Base-by-base conservation (phyloP, 2,797 vertebrate species). In the Neosilurus hyrtlii region DNA sequence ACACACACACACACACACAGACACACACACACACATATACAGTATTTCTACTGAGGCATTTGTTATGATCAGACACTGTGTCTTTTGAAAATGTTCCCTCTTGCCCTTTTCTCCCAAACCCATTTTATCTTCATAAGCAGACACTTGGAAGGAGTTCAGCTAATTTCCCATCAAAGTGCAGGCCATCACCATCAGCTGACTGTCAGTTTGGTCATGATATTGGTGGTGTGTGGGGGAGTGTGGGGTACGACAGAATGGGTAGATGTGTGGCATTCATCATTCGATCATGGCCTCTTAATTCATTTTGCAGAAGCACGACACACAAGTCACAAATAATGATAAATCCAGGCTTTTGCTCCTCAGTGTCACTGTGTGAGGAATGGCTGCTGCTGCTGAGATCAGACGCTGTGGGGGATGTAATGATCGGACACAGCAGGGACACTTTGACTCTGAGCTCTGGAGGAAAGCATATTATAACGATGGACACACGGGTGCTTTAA, bases 51-150 rank as follows among this genome's bases (percentile, higher is more conserved):
- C 56, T 84, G 86, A 78, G 62, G 15, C 49, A 26, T 82, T 84
- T 49, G 52, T 82, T 84, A 43, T 82, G 71, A 78, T 87, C 80
- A 77, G 51, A 74, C 24, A 57, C 56, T 24, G 56, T 51, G 62
- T 16, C 81, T 79, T 81, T 88, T 83, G 26, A 37, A 83, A 85
- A 83, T 56, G 75, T 59, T 71, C 83, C 57, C 68, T 26, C 62
- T 73, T 88, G 85, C 80, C 74, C 85, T 85, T 89, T 90, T 88
- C 88, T 86, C 82, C 83, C 81, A 85, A 82, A 77, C 88, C 85
- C 80, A 86, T 86, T 93, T 92, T 89, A 90, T 93, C 92, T 92
- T 92, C 84, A 91, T 92, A 89, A 94, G 86, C 74, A 88, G 77
- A 82, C 86, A 88, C 88, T 91, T 92, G 86, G 86, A 89, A 91